A percentile compares a stretch with the other conserved stretches of the same genome.
phyloP scores from a whole-genome alignment of 2,888 invertebrate species.

The Miltochrista miniata region DNA sequence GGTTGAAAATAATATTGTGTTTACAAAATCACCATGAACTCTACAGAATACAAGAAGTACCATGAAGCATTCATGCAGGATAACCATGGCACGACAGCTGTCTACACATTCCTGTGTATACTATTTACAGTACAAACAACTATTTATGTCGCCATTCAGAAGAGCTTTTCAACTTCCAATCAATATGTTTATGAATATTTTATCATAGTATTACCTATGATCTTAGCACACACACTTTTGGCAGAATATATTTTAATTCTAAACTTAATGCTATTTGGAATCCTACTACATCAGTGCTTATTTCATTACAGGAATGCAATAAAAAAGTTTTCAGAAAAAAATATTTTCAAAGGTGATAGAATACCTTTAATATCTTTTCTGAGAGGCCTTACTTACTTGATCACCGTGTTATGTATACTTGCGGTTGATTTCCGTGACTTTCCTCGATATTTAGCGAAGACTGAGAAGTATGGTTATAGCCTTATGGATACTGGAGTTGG shows the following conservation, averaged over 20 bases:
- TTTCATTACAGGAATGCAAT: slow-evolving; percentile 21
- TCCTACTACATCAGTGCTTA: slow-evolving; percentile 42
- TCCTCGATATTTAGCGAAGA: slow-evolving; percentile 94
- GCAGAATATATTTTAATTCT: slow-evolving; percentile 57
- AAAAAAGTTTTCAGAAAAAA: slow-evolving; percentile 35
- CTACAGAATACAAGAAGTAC: slow-evolving; percentile 68
- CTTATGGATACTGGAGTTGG: slow-evolving; percentile 99
- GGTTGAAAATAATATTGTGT: neutral
- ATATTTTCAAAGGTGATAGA: slow-evolving; percentile 42
- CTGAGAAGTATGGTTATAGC: slow-evolving; percentile 92
- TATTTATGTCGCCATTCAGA: slow-evolving; percentile 49
- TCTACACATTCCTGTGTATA: slow-evolving; percentile 75
- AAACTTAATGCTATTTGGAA: slow-evolving; percentile 52
- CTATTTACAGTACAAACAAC: slow-evolving; percentile 68
- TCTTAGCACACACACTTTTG: slow-evolving; percentile 82
- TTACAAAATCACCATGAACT: slow-evolving; percentile 46
- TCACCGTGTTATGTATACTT: slow-evolving; percentile 92
- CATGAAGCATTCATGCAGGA: slow-evolving; percentile 82
- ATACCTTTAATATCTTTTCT: slow-evolving; percentile 85
- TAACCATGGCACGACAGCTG: slow-evolving; percentile 78
- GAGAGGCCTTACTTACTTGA: slow-evolving; percentile 87
- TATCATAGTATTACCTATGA: slow-evolving; percentile 80
- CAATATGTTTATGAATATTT: slow-evolving; percentile 81
- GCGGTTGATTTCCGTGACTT: slow-evolving; percentile 97
- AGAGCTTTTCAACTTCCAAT: slow-evolving; percentile 23